A percentile compares a stretch with the other conserved stretches of the same genome.
phyloP scores from a whole-genome alignment of 2,797 vertebrate genomes.

The Xiphophorus birchmanni region DNA sequence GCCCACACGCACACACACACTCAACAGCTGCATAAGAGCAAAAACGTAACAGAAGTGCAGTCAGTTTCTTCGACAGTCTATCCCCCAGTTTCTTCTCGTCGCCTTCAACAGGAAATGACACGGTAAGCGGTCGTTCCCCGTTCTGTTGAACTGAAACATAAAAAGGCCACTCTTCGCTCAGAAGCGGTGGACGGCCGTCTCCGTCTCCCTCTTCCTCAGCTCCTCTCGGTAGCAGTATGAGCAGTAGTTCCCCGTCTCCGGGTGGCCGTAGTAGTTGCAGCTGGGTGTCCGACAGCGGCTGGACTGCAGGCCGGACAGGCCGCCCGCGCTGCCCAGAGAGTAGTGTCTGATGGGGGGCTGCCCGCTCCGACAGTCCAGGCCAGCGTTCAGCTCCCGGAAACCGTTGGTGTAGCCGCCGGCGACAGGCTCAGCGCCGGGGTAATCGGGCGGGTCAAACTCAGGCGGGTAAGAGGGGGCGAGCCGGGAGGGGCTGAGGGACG shows the following conservation, averaged over 20 bases:
- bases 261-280: conserved; percentile 95
- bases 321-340: conserved; percentile 69
- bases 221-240: conserved; percentile 95
- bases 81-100: conserved; percentile 34
- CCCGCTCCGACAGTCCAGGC: conserved; percentile 72
- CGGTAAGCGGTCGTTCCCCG: neutral
- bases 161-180: conserved; percentile 80
- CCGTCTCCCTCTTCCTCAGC: conserved; percentile 86
- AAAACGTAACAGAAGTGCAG: conserved; percentile 77
- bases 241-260: conserved; percentile 95
- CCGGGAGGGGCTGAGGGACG: conserved; percentile 77
- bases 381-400: conserved; percentile 83
- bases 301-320: conserved; percentile 80
- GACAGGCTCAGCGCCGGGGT: conserved; percentile 52
- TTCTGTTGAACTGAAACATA: conserved; percentile 1
- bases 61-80: conserved; percentile 51
- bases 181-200: conserved; percentile 87
- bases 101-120: conserved; percentile 52
- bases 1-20: conserved; percentile 53
- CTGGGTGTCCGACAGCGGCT: conserved; percentile 91
- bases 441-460: conserved; percentile 75
- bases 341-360: conserved; percentile 75
- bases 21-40: conserved; percentile 72
- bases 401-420: conserved; percentile 77
- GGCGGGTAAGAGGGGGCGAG: conserved; percentile 74